Conservation (phyloP, 2,113 vertebrate species). For the Orthonyx spaldingii region DNA sequence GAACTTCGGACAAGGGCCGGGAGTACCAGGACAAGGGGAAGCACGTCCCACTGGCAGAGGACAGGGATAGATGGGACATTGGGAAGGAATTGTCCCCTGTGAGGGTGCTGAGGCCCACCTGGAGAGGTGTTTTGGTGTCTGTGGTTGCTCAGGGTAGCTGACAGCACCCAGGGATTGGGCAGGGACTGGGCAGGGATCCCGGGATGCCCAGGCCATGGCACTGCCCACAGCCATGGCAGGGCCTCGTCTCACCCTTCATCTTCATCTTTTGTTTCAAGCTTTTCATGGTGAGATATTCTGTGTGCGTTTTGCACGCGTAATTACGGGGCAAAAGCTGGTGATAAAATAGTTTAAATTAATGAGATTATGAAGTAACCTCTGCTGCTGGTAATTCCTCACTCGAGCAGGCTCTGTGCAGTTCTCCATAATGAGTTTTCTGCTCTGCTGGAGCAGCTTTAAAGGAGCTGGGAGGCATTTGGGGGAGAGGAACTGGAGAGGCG, state of each 20-base stretch:
- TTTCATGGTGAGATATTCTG: neutral
- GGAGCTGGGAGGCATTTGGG: neutral
- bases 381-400: constrained; percentile 42
- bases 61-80: neutral
- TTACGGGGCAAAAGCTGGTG: constrained; percentile 24
- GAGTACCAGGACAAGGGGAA: no score
- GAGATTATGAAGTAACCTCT: constrained; percentile 36
- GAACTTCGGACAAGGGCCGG: neutral
- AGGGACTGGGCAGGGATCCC: neutral
- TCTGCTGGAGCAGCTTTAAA: constrained; percentile 13
- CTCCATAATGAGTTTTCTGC: constrained; percentile 45
- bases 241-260: neutral
- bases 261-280: neutral
- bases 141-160: neutral
- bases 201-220: neutral
- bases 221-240: neutral
- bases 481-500: neutral
- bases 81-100: neutral
- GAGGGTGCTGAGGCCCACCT: neutral
- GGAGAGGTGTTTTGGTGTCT: neutral
- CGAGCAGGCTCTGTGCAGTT: neutral
- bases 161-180: neutral
- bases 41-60: neutral
- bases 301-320: neutral
- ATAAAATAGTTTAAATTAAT: constrained; percentile 53